phyloP scores from a whole-genome alignment of 2,797 vertebrate genomes.

The Trematomus bernacchii region DNA sequence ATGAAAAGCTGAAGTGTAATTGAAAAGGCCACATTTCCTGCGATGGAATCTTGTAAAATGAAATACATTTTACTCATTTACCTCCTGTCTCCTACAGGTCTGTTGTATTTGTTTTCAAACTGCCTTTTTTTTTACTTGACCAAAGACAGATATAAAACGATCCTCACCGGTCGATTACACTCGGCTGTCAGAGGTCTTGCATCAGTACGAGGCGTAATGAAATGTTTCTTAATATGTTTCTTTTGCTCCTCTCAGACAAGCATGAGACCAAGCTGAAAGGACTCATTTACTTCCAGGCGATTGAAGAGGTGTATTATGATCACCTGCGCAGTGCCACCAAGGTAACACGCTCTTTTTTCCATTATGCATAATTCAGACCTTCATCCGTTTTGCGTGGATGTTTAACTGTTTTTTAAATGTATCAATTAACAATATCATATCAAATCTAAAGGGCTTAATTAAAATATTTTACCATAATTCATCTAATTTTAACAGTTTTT shows the following conservation, averaged over 20 bases:
- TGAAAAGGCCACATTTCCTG: background rate
- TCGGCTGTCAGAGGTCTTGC: slow-evolving; percentile 73
- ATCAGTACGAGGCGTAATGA: slow-evolving; percentile 72
- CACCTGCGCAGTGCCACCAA: slow-evolving; percentile 96
- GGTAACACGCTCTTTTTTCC: slow-evolving; percentile 79
- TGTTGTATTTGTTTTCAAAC: background rate
- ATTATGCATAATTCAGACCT: background rate
- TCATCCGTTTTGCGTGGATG: background rate
- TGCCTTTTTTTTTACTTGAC: slow-evolving; percentile 14
- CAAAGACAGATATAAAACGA: slow-evolving; percentile 22
- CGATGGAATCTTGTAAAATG: slow-evolving; percentile 9
- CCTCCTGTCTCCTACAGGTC: background rate
- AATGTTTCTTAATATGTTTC: slow-evolving; percentile 68
- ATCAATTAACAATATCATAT: background rate
- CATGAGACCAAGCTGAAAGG: slow-evolving; percentile 97
- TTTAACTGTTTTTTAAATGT: background rate
- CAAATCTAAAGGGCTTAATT: background rate
- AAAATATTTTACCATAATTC: background rate
- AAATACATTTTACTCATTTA: slow-evolving; percentile 6
- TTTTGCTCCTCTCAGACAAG: slow-evolving; percentile 87
- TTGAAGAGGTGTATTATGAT: slow-evolving; percentile 98
- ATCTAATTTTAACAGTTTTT: background rate
- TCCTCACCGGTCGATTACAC: slow-evolving; percentile 41
- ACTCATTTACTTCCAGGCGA: slow-evolving; percentile 98
- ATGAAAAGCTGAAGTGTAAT: background rate